Evolutionary conservation across 1,140 invertebrate genomes (phyloP).

Genomic region (Zaprionus inermis): DNA sequence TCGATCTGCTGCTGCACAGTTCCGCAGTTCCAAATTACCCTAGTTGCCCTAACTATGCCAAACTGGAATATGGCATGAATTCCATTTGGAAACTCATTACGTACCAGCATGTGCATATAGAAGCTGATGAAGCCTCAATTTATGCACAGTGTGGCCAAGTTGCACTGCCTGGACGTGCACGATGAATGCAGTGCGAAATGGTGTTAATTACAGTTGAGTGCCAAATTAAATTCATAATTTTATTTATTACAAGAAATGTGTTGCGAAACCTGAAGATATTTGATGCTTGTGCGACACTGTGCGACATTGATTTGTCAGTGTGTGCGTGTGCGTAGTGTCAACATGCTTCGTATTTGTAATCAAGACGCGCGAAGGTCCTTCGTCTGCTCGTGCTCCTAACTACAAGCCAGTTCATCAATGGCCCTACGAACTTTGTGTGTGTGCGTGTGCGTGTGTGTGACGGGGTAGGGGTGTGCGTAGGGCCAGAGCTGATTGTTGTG

Average conservation of each 20-base stretch:
- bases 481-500: slow-evolving; percentile 32
- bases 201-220: neutral
- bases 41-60: slow-evolving; percentile 48
- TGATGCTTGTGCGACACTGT: slow-evolving; percentile 20
- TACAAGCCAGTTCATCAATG: slow-evolving; percentile 69
- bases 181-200: neutral
- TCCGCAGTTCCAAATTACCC: slow-evolving; percentile 49
- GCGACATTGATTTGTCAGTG: slow-evolving; percentile 15
- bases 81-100: slow-evolving; percentile 53
- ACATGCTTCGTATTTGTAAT: slow-evolving; percentile 71
- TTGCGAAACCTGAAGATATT: too few relatives aligned
- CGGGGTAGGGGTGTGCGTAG: slow-evolving; percentile 1
- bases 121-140: slow-evolving; percentile 33
- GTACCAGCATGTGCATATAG: slow-evolving; percentile 29
- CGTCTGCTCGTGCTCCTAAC: slow-evolving; percentile 1
- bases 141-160: neutral
- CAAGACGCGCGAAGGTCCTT: slow-evolving; percentile 48
- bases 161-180: neutral
- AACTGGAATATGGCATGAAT: slow-evolving; percentile 49
- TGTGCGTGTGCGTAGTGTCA: slow-evolving; percentile 27
- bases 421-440: slow-evolving; percentile 23
- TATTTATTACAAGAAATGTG: neutral
- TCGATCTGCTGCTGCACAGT: neutral
- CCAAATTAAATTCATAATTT: neutral
- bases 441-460: neutral